Evolutionary conservation across 2,797 vertebrate genomes (phyloP).

Genomic region (Dromococcyx pavoninus): DNA sequence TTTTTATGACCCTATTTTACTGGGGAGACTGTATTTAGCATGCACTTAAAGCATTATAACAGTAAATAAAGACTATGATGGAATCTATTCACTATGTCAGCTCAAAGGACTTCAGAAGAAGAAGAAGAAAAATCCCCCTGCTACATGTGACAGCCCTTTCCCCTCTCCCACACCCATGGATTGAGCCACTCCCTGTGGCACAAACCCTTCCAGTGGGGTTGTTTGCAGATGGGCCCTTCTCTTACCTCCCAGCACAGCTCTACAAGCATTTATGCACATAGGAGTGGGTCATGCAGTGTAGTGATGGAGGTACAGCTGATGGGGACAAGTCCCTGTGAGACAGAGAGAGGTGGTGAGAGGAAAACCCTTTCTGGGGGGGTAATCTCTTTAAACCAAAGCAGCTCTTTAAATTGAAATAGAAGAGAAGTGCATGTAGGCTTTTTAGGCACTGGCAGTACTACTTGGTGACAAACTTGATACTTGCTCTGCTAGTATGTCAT

Average conservation of each 20-base stretch:
- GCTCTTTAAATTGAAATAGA: neutral
- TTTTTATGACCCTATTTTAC: accelerated
- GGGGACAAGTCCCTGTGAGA: neutral
- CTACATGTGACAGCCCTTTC: accelerated
- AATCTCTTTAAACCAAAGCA: neutral
- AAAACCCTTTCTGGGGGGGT: neutral
- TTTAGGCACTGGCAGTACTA: neutral
- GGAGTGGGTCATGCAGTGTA: accelerated
- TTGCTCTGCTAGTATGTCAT: neutral
- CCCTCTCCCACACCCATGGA: neutral
- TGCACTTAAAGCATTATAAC: neutral
- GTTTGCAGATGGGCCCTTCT: neutral
- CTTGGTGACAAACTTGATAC: neutral
- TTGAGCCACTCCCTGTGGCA: neutral
- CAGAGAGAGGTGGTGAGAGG: neutral
- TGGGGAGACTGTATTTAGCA: neutral
- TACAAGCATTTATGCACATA: neutral
- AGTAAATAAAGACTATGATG: neutral
- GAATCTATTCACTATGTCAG: neutral
- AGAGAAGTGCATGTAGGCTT: neutral
- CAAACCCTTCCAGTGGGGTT: neutral
- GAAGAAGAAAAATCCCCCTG: neutral
- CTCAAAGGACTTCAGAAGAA: neutral
- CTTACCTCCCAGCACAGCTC: neutral
- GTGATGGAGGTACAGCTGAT: neutral